These are phyloP conservation scores for Gymnorhina tibicen DNA, from an alignment of 2,113 vertebrate species.

Conservation along the genomic window DNA sequence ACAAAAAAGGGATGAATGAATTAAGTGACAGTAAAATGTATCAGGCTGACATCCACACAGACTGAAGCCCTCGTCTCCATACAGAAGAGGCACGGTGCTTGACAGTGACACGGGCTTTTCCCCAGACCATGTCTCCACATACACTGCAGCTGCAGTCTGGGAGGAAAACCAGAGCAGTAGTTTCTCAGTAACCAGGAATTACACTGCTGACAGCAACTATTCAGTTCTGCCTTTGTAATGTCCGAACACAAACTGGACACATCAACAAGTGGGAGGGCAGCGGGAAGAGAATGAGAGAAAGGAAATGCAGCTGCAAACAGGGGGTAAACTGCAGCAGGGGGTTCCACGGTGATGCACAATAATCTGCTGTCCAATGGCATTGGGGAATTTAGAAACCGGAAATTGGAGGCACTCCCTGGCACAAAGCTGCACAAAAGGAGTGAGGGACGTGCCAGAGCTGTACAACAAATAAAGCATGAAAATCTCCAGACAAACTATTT, in stretches of 20 bases:
- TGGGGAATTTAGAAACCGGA: background rate
- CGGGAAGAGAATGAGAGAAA: background rate
- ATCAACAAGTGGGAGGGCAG: background rate
- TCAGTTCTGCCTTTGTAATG: background rate
- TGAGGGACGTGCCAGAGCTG: background rate
- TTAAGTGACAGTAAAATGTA: background rate
- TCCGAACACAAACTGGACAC: rapidly evolving
- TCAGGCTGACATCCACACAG: background rate
- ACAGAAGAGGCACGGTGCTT: background rate
- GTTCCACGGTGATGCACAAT: background rate
- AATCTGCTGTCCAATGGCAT: background rate
- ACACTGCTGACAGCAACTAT: rapidly evolving
- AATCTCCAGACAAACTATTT: background rate
- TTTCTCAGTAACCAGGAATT: background rate
- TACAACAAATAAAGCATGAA: background rate
- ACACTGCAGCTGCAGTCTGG: background rate
- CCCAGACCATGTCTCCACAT: background rate
- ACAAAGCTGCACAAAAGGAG: background rate
- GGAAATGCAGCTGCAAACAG: background rate
- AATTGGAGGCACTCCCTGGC: background rate
- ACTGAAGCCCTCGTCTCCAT: background rate
- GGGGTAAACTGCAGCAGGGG: background rate
- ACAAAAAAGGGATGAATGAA: background rate
- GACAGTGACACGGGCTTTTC: background rate
- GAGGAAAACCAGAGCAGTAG: background rate